phyloP scores from a whole-genome alignment of 2,797 vertebrate species.

The Sebastes diaconus region DNA sequence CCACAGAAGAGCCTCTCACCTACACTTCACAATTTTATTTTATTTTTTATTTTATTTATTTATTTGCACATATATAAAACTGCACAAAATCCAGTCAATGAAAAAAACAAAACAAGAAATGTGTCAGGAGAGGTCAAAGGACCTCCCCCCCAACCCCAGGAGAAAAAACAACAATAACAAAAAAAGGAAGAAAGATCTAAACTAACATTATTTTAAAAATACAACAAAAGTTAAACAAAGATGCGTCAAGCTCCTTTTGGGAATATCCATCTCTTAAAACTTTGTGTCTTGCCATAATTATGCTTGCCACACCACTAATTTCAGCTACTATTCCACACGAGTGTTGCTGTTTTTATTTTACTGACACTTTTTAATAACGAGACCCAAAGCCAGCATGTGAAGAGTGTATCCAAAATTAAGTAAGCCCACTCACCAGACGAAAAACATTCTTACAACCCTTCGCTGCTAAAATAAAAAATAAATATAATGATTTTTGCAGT shows the following conservation, averaged over 20 bases:
- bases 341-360: neutral
- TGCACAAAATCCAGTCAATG: too few relatives aligned
- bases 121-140: too few relatives aligned
- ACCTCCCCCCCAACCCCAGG: too few relatives aligned
- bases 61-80: too few relatives aligned
- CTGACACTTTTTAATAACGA: neutral
- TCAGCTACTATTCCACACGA: neutral
- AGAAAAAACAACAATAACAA: neutral
- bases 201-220: too few relatives aligned
- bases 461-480: neutral
- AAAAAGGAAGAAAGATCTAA: neutral
- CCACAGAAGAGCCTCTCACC: fast-evolving
- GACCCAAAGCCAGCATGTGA: neutral
- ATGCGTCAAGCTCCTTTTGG: neutral
- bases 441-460: neutral
- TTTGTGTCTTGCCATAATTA: neutral
- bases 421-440: neutral
- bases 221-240: neutral
- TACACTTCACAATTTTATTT: too few relatives aligned
- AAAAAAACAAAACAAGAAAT: too few relatives aligned
- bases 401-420: neutral
- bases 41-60: too few relatives aligned
- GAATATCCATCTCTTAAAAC: neutral
- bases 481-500: neutral
- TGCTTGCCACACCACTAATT: neutral